These are phyloP conservation scores for Rhinopithecus roxellana DNA, from an alignment of 2,113 vertebrate genomes.

Conservation along the genomic window DNA sequence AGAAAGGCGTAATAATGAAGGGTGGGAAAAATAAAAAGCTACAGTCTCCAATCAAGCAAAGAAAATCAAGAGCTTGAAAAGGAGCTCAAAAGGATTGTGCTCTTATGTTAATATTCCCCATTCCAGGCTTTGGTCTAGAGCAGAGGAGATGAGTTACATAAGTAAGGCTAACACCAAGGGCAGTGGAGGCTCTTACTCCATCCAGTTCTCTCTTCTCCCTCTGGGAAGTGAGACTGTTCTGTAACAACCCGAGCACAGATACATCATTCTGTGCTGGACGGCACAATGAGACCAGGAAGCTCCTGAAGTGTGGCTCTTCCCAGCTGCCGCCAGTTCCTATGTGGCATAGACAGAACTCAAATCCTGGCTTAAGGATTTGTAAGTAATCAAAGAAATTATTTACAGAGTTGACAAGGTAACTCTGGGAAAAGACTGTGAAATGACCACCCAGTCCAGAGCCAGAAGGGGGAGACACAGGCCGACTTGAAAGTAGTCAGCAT, in stretches of 20 bases:
- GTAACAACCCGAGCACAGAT: background rate
- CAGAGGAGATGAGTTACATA: background rate
- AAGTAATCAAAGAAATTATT: background rate
- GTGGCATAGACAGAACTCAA: background rate
- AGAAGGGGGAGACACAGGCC: background rate
- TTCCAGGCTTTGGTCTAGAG: background rate
- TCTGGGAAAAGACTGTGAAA: background rate
- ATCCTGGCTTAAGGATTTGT: background rate
- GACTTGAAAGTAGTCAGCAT: background rate
- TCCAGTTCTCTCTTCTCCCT: background rate
- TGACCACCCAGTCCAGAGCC: background rate
- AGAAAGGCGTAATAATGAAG: background rate
- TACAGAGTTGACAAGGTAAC: background rate
- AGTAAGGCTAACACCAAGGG: background rate
- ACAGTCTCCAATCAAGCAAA: background rate
- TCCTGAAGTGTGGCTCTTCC: background rate
- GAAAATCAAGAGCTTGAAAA: background rate
- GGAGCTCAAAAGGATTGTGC: background rate
- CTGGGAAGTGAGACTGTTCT: background rate
- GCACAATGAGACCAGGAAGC: background rate
- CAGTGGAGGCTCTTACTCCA: background rate
- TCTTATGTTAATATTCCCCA: background rate
- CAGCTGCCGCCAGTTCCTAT: background rate
- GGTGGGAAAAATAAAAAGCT: background rate
- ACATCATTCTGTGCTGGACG: too few relatives aligned